phyloP scores from a whole-genome alignment of 1,140 invertebrate species.

The Caenorhabditis latens region DNA sequence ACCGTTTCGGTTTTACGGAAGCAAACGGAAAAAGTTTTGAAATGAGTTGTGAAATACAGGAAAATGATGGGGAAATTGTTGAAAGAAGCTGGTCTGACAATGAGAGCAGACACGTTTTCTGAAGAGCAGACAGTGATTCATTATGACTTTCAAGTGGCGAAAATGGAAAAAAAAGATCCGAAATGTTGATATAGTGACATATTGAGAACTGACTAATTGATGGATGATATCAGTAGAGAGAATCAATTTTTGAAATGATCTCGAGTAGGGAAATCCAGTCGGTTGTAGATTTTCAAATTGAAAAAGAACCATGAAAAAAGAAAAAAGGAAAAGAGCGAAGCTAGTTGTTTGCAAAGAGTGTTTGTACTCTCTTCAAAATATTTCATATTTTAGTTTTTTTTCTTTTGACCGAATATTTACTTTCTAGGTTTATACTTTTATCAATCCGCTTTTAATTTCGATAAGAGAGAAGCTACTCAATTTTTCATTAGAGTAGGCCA shows the following conservation, averaged over 20 bases:
- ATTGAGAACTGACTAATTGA: background rate
- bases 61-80: background rate
- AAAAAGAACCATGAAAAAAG: constrained; percentile 10
- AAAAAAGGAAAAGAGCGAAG: background rate
- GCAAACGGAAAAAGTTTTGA: no score
- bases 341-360: constrained; percentile 21
- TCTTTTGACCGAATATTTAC: background rate
- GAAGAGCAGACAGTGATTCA: constrained; percentile 9
- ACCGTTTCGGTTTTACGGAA: constrained; percentile 9
- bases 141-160: background rate
- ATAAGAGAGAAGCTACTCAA: no score
- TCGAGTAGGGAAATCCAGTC: background rate
- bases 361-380: constrained; percentile 48
- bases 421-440: constrained; percentile 5
- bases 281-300: background rate
- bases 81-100: background rate
- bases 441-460: background rate
- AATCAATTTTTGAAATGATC: background rate
- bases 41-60: background rate
- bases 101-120: background rate
- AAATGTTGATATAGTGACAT: constrained; percentile 45
- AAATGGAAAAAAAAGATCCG: background rate
- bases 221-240: background rate
- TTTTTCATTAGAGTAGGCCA: no score
- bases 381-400: constrained; percentile 46